Base-by-base conservation (phyloP, 2,888 invertebrate species). In the Amblyteles armatorius region DNA sequence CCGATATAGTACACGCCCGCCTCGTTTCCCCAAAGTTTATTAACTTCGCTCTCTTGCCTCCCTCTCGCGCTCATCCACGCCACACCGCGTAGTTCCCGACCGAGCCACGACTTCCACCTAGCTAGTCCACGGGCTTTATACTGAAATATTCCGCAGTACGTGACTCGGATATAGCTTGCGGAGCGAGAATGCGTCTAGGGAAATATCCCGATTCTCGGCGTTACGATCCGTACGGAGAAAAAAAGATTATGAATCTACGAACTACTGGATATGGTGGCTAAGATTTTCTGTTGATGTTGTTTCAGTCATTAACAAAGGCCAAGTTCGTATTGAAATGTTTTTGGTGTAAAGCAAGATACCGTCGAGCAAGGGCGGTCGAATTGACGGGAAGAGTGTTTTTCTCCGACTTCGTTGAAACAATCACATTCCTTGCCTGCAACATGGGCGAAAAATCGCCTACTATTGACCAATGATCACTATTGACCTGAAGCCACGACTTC, bases 251-350 rank as follows among this genome's bases (percentile, higher is more conserved):
- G 68, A 83, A 79, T 83, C 78, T 52, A 13, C 48, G 26, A 22
- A 68, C 22, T 13, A 48, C 0, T 26, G 19, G 22, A 26, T 48
- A 11, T 72, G 65, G 52, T 57, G 36, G 2, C 33, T 29, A 29
- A 36, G 1, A 40, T 57, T 40, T 63, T 80, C 65, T 50, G 13
- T 50, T 22, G 44, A 50, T 60, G 26, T 80, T 26, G 68, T 95
- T 96, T 22, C 95, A 99, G 99, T 99, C 94, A 97, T 99, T 92
- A 97, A 97, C 94, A 99, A 99, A 94, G 99, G 99, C 19, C 99
- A 99, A 95, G 98, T 99, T n/a, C n/a, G n/a, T n/a, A n/a, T n/a
- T n/a, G n/a, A n/a, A n/a, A n/a, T n/a, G n/a, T n/a, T n/a, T n/a
- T n/a, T n/a, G n/a, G n/a, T n/a, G n/a, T n/a, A n/a, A n/a, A n/a